Evolutionary conservation across 1,140 invertebrate species (phyloP), one percentile per base, ranked within the genome.

Genomic region (Adoxophyes honmai): DNA sequence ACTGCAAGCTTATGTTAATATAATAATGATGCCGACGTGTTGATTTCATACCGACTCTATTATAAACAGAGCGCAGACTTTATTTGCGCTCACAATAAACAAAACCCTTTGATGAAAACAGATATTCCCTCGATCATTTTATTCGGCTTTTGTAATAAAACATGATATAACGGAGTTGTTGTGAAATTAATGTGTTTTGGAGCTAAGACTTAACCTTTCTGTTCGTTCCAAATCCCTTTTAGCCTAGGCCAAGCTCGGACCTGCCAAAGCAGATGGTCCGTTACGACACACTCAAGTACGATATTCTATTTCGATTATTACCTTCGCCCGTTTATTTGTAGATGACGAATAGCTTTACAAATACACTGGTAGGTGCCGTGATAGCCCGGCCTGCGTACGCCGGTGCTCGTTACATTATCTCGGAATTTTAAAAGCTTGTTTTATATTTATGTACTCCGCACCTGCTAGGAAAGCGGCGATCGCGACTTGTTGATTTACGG

Each of bases 241-340:
- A 61, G 62, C 60, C 59, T 52, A 66, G 59, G 70, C 65, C 69
- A 79, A 81, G 54, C 62, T 65, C 54, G 54, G 70, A 74, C 72
- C 78, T 85, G 83, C 78, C 83, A 86, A 82, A 78, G 70, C 69
- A 73, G 67, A 83, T 71, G 66, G 70, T 44, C 42, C 16, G 42
- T 86, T 83, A 82, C 79, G 74, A 86, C 77, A 86, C 78, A 69
- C 69, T 73, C 71, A 70, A 77, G 75, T 79, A 82, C 74, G 73
- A 83, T 84, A 82, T 82, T 87, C 84, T 87, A 85, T 87, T 87
- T 86, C 75, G 82, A 86, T 86, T 86, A 84, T 83, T 87, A 81
- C 82, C 81, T 87, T 85, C 78, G 77, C 67, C 74, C 72, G 82
- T 84, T 87, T 87, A 86, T 87, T 83, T 82, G 74, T 68, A 74